phyloP scores from a whole-genome alignment of 2,113 vertebrate species.

The Menidia beryllina region DNA sequence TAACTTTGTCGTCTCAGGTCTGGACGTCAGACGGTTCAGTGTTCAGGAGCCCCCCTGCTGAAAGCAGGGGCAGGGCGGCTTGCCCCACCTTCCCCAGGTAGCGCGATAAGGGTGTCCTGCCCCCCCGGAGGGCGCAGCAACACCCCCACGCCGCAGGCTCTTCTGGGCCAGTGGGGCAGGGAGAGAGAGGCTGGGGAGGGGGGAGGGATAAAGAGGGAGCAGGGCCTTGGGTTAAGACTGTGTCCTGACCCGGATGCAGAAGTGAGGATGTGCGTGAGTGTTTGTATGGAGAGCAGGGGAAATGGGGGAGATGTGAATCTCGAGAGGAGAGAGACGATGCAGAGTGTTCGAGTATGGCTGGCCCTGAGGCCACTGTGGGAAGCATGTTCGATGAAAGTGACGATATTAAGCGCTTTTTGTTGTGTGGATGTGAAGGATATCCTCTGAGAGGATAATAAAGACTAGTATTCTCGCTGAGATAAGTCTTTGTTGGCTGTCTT shows the following conservation, averaged over 20 bases:
- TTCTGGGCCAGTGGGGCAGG: constrained; percentile 49
- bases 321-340: neutral
- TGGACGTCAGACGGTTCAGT: constrained; percentile 82
- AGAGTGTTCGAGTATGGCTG: constrained; percentile 33
- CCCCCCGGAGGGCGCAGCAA: constrained; percentile 82
- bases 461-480: constrained; percentile 6
- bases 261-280: neutral
- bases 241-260: neutral
- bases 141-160: constrained; percentile 83
- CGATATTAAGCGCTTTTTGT: constrained; percentile 12
- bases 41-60: constrained; percentile 85
- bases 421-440: constrained; percentile 29
- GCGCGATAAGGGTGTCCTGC: constrained; percentile 81
- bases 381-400: constrained; percentile 27
- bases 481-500: constrained; percentile 29
- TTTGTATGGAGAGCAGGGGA: constrained; percentile 55
- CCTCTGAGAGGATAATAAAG: constrained; percentile 42
- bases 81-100: constrained; percentile 90
- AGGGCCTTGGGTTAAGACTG: constrained; percentile 45
- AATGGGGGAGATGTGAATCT: constrained; percentile 63
- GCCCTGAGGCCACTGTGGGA: constrained; percentile 63
- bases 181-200: constrained; percentile 31
- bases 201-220: constrained; percentile 22
- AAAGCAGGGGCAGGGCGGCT: constrained; percentile 84
- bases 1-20: constrained; percentile 77